Base-by-base conservation (phyloP, 2,888 invertebrate species). In the Stenotaenia linearis region DNA sequence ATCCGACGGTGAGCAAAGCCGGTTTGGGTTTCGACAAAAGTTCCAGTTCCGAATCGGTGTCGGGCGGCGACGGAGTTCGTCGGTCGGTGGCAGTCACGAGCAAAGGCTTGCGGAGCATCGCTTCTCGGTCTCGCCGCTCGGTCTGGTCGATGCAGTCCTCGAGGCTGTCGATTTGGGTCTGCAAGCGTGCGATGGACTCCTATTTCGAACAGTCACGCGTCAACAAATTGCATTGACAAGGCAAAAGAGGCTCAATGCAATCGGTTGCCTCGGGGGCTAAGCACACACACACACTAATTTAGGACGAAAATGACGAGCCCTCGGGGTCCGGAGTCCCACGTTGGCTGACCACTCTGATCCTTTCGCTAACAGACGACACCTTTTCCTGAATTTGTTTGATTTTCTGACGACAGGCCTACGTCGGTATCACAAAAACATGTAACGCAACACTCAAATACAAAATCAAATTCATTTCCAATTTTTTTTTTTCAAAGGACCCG, bases 321-420 rank as follows among this genome's bases (percentile, higher is more conserved):
- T 92, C 92, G 86, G 81, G 80, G 81, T 83, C 83, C 80, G 95
- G 95, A 84, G 91, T 91, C 88, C 94, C 95, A 86, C 94, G 92
- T 89, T 94, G 93, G 87, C 93, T 90, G 85, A 96, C 89, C 84
- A 94, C 89, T 88, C 95, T 95, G 86, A 95, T 92, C 86, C 95
- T 92, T 89, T 96, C 95, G 87, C 91, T 92, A 84, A 93, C 92
- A 88, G 93, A 92, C 85, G 92, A 90, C 85, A 96, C 93, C 90
- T 94, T 94, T 89, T 91, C 92, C 88, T 95, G 94, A 86, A 96
- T 90, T 86, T 91, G 90, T 87, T 93, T 93, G 85, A 94, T 92
- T 88, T 91, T 91, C 88, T 95, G 95, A 87, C 92, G 92, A 89
- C 91, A 93, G 87, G 91, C 92, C 95, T 95, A 83, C 83, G 82